Evolutionary conservation across 1,140 invertebrate genomes (phyloP), one percentile per base, ranked within the genome.

Genomic region (Drosophila parvula): DNA sequence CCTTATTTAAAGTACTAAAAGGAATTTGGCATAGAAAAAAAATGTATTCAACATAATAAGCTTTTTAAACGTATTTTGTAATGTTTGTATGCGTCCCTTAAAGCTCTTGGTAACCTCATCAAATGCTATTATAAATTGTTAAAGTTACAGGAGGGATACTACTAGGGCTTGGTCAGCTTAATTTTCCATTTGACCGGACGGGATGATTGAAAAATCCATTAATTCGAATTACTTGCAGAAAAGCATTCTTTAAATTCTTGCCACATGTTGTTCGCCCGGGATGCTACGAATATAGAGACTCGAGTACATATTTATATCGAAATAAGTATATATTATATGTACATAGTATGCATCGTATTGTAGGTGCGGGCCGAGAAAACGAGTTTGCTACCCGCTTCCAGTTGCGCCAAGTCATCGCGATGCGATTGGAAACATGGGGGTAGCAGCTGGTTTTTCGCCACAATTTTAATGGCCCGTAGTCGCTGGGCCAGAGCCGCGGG

Each of bases 401-500:
- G 67, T 69, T 77, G 85, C 65, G 63, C 60, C 85, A 74, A 81
- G 78, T 81, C 78, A 89, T 74, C 73, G 62, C 63, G 68, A 43
- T 47, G 48, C 71, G 68, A 79, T 77, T 80, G 77, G 71, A 79
- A 68, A 68, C 64, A 89, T 89, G 85, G 85, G 85, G 85, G 84
- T 89, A 79, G 85, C 84, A 89, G 80, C 84, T 78, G 78, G 58
- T 81, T 81, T 86, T 82, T 88, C 57, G 79, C 82, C 79, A 81
- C 70, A 75, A 43, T 88, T 77, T 79, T 73, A 79, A 86, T 88
- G 77, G 80, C 59, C 45, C 62, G 65, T 67, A 62, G 65, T 76
- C n/a, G 44, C 43, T 69, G 69, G 78, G 80, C 74, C 61, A 50
- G 64, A 65, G 63, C 63, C 50, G 56, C 69, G 67, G 78, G 74